Base-by-base conservation (phyloP, 1,140 invertebrate genomes). In the Atta cephalotes region DNA sequence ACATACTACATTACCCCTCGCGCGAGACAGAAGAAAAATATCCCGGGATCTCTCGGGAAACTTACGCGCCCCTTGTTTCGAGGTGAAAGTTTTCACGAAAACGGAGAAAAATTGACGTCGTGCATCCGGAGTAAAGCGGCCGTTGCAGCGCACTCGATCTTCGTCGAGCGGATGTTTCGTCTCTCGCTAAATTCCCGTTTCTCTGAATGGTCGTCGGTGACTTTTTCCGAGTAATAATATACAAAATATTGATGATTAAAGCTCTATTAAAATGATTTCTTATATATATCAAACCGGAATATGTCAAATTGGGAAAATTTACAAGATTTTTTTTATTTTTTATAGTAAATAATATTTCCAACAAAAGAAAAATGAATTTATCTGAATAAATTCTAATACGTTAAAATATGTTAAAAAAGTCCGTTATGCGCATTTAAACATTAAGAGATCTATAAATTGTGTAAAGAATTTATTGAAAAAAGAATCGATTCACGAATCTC, bases 1-100 rank as follows among this genome's bases (percentile, higher is more conserved):
- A 79, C 84, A 68, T 51, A 85, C 35, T 77, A 86, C 72, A 28
- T 71, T 56, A 71, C 76, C 49, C 45, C 60, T 71, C 49, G 18
- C 78, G 31, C 72, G 45, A 66, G 79, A 79, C 77, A 51, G 70
- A 90, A 90, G 89, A 88, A 84, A 90, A 90, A 90, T 88, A 90
- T 88, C 72, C 66, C 53, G 25, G 28, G 56, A 53, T 66, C 66
- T 68, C 53, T 51, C 53, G 58, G 81, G 80, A 84, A 84, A 84
- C 74, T 79, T 85, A 58, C 53, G 63, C 76, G 76, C 51, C 39
- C 16, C 66, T 66, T 68, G 66, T 62, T 71, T 63, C 65, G 28
- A 79, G 82, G 82, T 78, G 71, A 53, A 60, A 70, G 66, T 56
- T 65, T 70, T 62, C 71, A 39, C 51, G 87, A 85, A 74, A 89